Conservation (phyloP, 2,113 vertebrate genomes). For the Rhipidura dahli region DNA sequence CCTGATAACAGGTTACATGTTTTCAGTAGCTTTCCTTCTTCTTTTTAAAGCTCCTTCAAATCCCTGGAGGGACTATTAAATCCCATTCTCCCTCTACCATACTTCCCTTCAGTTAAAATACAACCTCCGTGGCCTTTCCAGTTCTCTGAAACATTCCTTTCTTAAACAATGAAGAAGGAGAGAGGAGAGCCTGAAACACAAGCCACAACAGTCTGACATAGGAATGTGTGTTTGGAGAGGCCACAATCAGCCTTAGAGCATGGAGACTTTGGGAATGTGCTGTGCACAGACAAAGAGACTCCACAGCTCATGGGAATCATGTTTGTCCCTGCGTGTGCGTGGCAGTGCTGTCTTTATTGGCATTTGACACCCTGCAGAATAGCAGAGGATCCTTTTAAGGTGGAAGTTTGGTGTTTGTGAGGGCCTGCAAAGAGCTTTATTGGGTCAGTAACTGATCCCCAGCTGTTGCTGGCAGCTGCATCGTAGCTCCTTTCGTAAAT, state of each 20-base stretch:
- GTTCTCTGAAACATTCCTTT: neutral
- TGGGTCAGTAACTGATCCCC: neutral
- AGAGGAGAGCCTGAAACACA: neutral
- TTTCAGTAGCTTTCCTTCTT: neutral
- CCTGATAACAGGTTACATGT: neutral
- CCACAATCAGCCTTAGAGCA: neutral
- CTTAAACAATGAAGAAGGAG: neutral
- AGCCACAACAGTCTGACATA: neutral
- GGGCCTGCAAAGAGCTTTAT: neutral
- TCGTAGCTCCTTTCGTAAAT: neutral
- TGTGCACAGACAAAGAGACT: neutral
- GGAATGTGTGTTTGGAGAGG: neutral
- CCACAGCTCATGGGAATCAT: neutral
- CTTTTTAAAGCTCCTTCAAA: neutral
- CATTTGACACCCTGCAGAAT: neutral
- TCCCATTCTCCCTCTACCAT: neutral
- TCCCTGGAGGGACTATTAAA: neutral
- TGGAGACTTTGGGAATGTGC: neutral
- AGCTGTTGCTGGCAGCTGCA: neutral
- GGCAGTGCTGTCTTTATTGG: neutral
- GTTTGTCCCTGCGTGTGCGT: rapidly evolving
- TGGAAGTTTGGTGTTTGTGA: neutral
- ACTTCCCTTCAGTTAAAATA: neutral
- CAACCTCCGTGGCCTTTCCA: neutral
- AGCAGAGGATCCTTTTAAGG: neutral